Evolutionary conservation across 2,113 vertebrate genomes (phyloP), one percentile per base, ranked within the genome.

Genomic region (Brachyhypopomus gauderio): DNA sequence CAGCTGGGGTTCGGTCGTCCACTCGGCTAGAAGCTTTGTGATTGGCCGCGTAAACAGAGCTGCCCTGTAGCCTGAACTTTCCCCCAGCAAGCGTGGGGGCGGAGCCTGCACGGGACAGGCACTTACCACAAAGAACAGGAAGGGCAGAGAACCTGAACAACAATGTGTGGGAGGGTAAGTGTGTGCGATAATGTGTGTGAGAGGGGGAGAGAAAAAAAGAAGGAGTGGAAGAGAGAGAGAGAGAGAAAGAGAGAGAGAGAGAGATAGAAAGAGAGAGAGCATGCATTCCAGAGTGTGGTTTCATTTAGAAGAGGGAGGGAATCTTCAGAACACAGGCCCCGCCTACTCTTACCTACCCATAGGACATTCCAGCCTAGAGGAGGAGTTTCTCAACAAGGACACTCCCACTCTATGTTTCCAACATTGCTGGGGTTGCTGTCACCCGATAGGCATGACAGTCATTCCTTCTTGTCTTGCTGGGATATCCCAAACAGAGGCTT

Each of bases 221-320:
- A 83, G 70, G 78, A 64, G 85, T 79, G 67, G 22, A 22, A 62
- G 67, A 16, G 64, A 59, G 66, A 69, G n/a, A 85, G 79, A 62
- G 80, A 2, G 84, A 74, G 84, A 72, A 76, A 64, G 85, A 81
- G 67, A 30, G 30, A 62, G 67, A 22, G 73, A 59, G 80, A 48
- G 59, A 55, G 60, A 58, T 76, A 58, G 36, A 27, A 59, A 74
- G 60, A 72, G 72, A 45, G 79, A 72, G 80, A 48, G 67, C 63
- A 77, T 60, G 80, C 90, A 92, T 93, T 92, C 89, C 84, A 87
- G 77, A 88, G 84, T 89, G 88, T 90, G 90, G 89, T 91, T 93
- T 91, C 85, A 89, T 89, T 90, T 89, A 89, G 87, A 78, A 82
- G 83, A 81, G 89, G 90, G 89, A 90, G 91, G 90, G 81, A 89